A percentile compares a stretch with the other conserved stretches of the same genome.
phyloP scores from a whole-genome alignment of 2,888 invertebrate species.

The Piscicola geometra region DNA sequence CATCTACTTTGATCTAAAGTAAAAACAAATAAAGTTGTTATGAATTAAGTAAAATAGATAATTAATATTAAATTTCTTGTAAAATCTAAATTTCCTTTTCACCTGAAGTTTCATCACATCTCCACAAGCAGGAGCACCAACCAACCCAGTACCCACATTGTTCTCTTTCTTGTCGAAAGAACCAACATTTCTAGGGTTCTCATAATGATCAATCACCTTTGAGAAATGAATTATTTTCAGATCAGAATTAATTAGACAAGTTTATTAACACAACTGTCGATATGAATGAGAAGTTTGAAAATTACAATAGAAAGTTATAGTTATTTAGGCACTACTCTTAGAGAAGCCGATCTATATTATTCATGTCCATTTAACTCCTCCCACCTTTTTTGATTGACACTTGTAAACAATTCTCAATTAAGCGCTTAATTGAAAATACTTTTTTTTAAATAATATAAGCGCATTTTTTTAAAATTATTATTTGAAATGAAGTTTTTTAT shows the following conservation, averaged over 20 bases:
- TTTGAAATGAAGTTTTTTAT: too few relatives aligned
- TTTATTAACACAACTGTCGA: too few relatives aligned
- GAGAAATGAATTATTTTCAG: not conserved
- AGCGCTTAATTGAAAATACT: too few relatives aligned
- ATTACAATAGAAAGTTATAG: too few relatives aligned
- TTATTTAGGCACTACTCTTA: too few relatives aligned
- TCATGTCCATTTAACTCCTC: not conserved
- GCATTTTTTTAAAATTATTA: too few relatives aligned
- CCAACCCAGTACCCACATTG: constrained; percentile 91
- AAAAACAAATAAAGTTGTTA: not conserved
- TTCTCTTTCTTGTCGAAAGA: constrained; percentile 88
- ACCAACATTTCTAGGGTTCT: constrained; percentile 97
- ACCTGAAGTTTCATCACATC: constrained; percentile 98
- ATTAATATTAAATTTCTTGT: not conserved
- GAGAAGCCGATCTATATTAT: too few relatives aligned
- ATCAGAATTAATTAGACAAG: too few relatives aligned
- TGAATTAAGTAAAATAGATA: constrained; percentile 4
- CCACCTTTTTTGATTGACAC: too few relatives aligned
- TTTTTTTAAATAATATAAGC: too few relatives aligned
- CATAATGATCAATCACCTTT: constrained; percentile 96
- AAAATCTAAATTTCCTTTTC: constrained; percentile 17
- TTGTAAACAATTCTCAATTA: too few relatives aligned
- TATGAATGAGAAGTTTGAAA: too few relatives aligned
- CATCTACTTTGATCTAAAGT: constrained; percentile 75
- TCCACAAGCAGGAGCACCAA: constrained; percentile 98